These are phyloP conservation scores for Drosophila neocordata DNA, from an alignment of 1,140 invertebrate species.

Conservation along the genomic window DNA sequence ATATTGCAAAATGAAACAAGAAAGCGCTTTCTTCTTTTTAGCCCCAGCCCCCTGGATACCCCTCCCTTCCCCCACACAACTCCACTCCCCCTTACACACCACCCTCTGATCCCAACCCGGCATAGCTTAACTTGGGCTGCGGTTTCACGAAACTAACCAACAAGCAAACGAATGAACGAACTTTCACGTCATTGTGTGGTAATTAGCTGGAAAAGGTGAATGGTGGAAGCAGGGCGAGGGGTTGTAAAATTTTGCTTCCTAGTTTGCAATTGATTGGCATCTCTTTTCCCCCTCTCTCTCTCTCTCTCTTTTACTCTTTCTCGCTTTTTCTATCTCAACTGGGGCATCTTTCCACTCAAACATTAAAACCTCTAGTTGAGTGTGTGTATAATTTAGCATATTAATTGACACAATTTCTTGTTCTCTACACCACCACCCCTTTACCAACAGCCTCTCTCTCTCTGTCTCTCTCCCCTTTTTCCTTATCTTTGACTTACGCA, in stretches of 20 bases:
- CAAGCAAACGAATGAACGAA: conserved; percentile 29
- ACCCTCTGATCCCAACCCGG: background rate
- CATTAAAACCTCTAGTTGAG: conserved; percentile 6
- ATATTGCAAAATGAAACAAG: conserved; percentile 62
- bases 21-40: conserved; percentile 57
- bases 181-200: conserved; percentile 72
- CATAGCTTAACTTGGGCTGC: conserved; percentile 19
- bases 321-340: conserved; percentile 34
- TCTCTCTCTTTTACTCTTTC: background rate
- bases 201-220: conserved; percentile 56
- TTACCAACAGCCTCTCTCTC: conserved; percentile 10
- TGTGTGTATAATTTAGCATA: conserved; percentile 78
- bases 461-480: conserved; percentile 30
- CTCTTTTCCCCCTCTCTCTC: conserved; percentile 21
- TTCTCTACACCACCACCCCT: conserved; percentile 29
- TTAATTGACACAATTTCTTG: conserved; percentile 79
- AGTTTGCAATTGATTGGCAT: conserved; percentile 79
- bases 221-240: conserved; percentile 3
- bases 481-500: conserved; percentile 51
- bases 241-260: conserved; percentile 79
- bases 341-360: conserved; percentile 46
- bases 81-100: too few species aligned
- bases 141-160: conserved; percentile 16
- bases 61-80: too few species aligned
- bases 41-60: conserved; percentile 1